Base-by-base conservation (phyloP, 1,140 invertebrate genomes). In the Melipona quadrifasciata region DNA sequence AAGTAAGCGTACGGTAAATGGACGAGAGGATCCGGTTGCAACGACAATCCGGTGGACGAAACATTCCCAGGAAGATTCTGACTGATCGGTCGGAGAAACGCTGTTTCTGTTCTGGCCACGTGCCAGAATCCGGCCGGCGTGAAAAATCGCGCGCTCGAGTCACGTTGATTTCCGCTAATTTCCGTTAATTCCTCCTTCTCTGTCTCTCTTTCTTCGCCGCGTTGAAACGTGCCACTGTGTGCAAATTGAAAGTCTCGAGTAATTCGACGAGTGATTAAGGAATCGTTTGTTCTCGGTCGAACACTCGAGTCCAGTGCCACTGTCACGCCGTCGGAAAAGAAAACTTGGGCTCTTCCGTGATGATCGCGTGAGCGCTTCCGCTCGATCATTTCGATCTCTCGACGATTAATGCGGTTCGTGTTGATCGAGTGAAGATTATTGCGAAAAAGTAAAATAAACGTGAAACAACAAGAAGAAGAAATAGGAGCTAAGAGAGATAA, bases 141-240 rank as follows among this genome's bases (percentile, higher is more conserved):
- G 80, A 81, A 81, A 81, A 81, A 81, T 73, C 53, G 31, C 68
- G 39, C 68, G 14, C 8, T 39, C 55, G 19, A 61, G 31, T 72
- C 67, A 16, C 31, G 53, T 31, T 80, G 71, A 80, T 80, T 81
- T 74, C 58, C 65, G 58, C 3, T 80, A 80, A 80, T 80, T 81
- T 74, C 58, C 65, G 27, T 8, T 65, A 51, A 74, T 81, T 81
- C 73, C 39, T 19, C 27, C 3, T n/a, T n/a, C 24, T 17, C 39
- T 19, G 21, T 8, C 39, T 34, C 55, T 31, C n/a, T n/a, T 21
- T 8, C 27, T 24, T 76, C 14, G 19, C 39, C 19, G 16, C 39
- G 27, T 16, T 72, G 14, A n/a, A 34, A 12, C 11, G 34, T 8
- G 27, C 31, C 24, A 10, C 5, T 31, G 10, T 31, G 3, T 61